Evolutionary conservation across 2,888 invertebrate species (phyloP), one percentile per base, ranked within the genome.

Genomic region (Flabesymbios commensalis): DNA sequence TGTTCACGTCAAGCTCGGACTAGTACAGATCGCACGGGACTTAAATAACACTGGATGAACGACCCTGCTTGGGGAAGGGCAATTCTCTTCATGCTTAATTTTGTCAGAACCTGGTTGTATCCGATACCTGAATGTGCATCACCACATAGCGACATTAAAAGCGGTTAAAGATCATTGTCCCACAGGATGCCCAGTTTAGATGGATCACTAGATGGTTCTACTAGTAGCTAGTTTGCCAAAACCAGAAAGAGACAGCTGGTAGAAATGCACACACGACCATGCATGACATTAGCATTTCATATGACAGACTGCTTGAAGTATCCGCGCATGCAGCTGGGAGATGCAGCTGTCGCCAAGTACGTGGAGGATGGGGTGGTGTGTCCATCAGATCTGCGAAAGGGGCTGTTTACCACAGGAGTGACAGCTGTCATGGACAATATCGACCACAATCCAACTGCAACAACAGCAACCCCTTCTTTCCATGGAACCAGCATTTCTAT

Each of bases 321-420:
- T 67, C 69, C 29, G 56, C 67, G n/a, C n/a, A n/a, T n/a, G n/a
- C 52, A 63, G 19, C 45, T 70, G 3, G 68, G 61, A 14, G 43
- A 70, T 19, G 42, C 58, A 36, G 61, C 56, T 22, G 42, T 63
- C 1, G 32, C 47, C 28, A 39, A 53, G 26, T 72, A 58, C 48
- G 33, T n/a, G 17, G 52, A 59, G 31, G 65, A 64, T 26, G 45
- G 52, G 7, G 52, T 56, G 1, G 63, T 65, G 14, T 65, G 59
- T 53, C 65, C 65, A 51, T 39, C 33, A 3, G 17, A 26, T 31
- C 42, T 72, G 32, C 48, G 58, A 33, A 62, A 52, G 33, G 59
- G 61, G 3, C 10, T 72, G 14, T 71, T 70, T 51, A 71, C 72
- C 10, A 68, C 67, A n/a, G n/a, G n/a, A n/a, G n/a, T n/a, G n/a